Evolutionary conservation across 2,797 vertebrate genomes (phyloP), one percentile per base, ranked within the genome.

Genomic region (Helicolenus hilgendorfi): DNA sequence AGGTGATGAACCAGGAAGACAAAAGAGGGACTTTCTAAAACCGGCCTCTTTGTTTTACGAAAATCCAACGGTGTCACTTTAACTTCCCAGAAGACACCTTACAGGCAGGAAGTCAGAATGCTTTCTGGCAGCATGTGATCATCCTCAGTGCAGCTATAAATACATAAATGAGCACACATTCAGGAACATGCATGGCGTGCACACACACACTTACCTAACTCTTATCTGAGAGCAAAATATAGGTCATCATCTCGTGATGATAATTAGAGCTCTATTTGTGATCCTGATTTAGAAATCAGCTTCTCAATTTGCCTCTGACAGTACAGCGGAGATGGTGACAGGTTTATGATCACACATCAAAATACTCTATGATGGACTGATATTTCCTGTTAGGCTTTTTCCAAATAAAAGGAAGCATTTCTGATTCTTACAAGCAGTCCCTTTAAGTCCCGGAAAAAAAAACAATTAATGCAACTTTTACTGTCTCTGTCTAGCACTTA

Each of bases 241-340:
- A 91, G 90, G 87, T 72, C 85, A 79, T 72, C 85, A 77, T 63
- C 59, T 49, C 10, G 33, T 64, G 74, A 70, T n/a, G 79, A 92
- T 86, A 94, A 95, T 92, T 93, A 87, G 87, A 91, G 74, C 86
- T 79, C 77, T 62, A 88, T 82, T 70, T 71, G 33, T 65, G 41
- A 63, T 87, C 77, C 79, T 8, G 15, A 86, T 81, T 92, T 84
- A 90, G 85, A 88, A 92, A 83, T 63, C 26, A 36, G 73, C 58
- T 22, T 59, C 24, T 85, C 64, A 49, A 29, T 58, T 58, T 5
- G 20, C 62, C 31, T 63, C 53, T 31, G 63, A 59, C 22, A 67
- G 69, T 69, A 55, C 15, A 73, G 77, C 38, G 13, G 15, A 53
- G 59, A 72, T 13, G 31, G 69, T 26, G 79, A 77, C 29, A 14